Evolutionary conservation across 2,113 vertebrate species (phyloP), one percentile per base, ranked within the genome.

Genomic region (Varanus salvator): DNA sequence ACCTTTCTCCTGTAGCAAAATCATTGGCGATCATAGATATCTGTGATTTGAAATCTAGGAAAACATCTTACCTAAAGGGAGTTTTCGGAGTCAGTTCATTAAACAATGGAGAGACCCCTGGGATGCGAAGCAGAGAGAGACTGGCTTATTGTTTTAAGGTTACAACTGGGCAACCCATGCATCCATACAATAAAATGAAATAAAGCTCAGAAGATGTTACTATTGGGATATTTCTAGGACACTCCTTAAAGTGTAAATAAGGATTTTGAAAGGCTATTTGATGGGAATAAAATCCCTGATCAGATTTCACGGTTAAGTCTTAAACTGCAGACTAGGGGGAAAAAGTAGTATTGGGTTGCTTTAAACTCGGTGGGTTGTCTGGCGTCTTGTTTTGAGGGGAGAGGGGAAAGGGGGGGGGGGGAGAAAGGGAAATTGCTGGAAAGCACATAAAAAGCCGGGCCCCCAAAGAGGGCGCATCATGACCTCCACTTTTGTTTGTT

Each of bases 221-320:
- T 69, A 75, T 87, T 2, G 84, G 88, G 82, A 71, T 92, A 91
- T 89, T 96, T 96, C 96, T 93, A 92, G 92, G 91, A 94, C 91
- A 83, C 85, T 94, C 94, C 89, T 94, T 87, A 74, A 89, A 94
- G 90, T 95, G 94, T 97, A 96, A 97, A 97, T 96, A 97, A 97
- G 95, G 94, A 90, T 95, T 96, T 94, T 90, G 93, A 96, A 95
- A 96, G 92, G 93, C 88, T 92, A 83, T 95, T 93, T 96, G 95
- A 97, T 97, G 96, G 96, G 96, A 95, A 97, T 97, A 97, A 97
- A 97, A 97, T 96, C 96, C 96, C 93, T 87, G 93, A 95, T 97
- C 96, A 97, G 90, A 97, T 95, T 88, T 90, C 94, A 93, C 87
- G 94, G 93, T 68, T 89, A 0, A 94, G 93, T 0, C 88, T 90